Evolutionary conservation across 2,113 vertebrate species (phyloP).

Genomic region (Alethe castanea): DNA sequence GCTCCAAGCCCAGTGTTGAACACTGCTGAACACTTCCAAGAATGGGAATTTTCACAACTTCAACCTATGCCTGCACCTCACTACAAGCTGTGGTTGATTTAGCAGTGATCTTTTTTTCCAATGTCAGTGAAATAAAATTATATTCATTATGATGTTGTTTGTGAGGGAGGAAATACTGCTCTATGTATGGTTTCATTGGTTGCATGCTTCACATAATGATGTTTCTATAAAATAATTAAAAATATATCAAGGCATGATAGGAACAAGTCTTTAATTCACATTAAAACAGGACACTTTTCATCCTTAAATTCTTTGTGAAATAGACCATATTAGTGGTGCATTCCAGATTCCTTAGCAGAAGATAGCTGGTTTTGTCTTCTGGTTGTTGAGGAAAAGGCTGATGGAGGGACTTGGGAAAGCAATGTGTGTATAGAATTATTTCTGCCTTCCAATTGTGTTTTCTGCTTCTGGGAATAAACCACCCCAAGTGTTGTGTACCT

Average conservation of each 20-base stretch:
- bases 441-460: not conserved
- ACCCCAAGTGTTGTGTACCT: not conserved
- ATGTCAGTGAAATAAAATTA: not conserved
- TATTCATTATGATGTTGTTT: not conserved
- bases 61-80: not conserved
- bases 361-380: rapidly evolving
- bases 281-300: not conserved
- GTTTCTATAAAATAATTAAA: not conserved
- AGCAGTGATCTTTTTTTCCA: not conserved
- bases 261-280: not conserved
- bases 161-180: not conserved
- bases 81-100: not conserved
- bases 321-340: not conserved
- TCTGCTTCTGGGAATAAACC: not conserved
- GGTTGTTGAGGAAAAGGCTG: not conserved
- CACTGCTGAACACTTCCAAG: not conserved
- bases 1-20: not conserved
- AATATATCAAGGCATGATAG: not conserved
- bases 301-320: not conserved
- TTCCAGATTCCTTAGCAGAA: not conserved
- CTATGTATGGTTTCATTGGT: rapidly evolving
- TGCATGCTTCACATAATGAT: rapidly evolving
- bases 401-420: not conserved
- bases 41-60: not conserved
- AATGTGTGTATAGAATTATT: rapidly evolving